Evolutionary conservation across 2,113 vertebrate species (phyloP), one percentile per base, ranked within the genome.

Genomic region (Rhinoptilus africanus): DNA sequence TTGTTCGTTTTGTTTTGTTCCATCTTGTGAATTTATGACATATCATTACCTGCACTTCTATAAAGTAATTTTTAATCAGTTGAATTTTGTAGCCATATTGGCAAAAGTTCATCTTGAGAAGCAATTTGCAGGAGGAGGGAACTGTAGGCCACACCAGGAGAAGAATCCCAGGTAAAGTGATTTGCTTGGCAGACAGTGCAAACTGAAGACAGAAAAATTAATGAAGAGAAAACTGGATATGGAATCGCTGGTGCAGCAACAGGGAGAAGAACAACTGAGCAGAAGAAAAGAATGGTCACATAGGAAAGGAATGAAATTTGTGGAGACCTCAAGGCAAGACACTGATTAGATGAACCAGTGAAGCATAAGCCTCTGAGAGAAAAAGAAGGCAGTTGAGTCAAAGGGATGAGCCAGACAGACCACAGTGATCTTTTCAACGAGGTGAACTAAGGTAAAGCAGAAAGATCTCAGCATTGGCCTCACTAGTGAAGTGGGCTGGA

Each of bases 271-370:
- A 78, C 0, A 3, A 84, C 16, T 0, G 2, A 92, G 59, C 47
- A 85, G 74, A 88, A 90, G 69, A 62, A 84, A 92, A 74, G 64
- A 93, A 88, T n/a, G 37, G 71, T 75, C 37, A 62, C 63, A 53
- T 3, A 93, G 62, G 77, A 85, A 69, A 79, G 39, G 35, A 45
- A 56, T 73, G 77, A 94, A 53, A 43, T 79, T 67, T 69, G 53
- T 64, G 54, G 77, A 84, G 62, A 89, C 57, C 88, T 89, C 74
- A 73, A 89, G 93, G 81, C 96, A 91, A 93, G 85, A 39, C 91
- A 59, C 34, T 54, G 73, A 94, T 86, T 72, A 87, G 77, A 87
- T 89, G 73, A 62, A 88, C 28, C 74, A 94, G 48, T 85, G 81
- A 82, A 89, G 87, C 56, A 82, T 66, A 85, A 93, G 62, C 34